Base-by-base conservation (phyloP, 2,797 vertebrate genomes). In the Epinephelus awoara region DNA sequence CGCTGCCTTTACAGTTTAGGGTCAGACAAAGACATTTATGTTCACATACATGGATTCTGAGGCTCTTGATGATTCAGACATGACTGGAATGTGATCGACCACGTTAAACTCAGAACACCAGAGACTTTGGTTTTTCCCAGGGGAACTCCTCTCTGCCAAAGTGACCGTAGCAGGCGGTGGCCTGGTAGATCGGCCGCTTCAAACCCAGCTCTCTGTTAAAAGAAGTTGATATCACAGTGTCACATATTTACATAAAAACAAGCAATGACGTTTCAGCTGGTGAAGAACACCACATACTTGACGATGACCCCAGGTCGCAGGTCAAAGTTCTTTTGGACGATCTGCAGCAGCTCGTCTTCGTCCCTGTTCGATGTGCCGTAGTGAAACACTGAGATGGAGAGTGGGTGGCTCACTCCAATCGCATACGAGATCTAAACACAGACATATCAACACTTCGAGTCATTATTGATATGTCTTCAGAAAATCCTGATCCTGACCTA, bases 91-190 rank as follows among this genome's bases (percentile, higher is more conserved):
- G 42, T 50, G 58, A 14, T 6, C 0, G 17, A 62, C 18, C 6
- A 3, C 10, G 3, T 21, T 17, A 50, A 38, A 56, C 63, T 92
- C 88, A 95, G 49, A 94, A 89, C 25, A 92, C 54, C 77, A 96
- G 84, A 17, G 91, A 73, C 84, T 96, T 95, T 0, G 94, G 92
- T 82, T 93, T 94, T 49, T 96, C 95, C 95, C 96, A 96, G 2
- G 95, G 92, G 91, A 96, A 96, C 84, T 94, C 94, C 3, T 94
- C 93, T 86, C 95, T 92, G 79, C 95, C 95, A 27, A 97, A 96
- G 87, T 96, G 95, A 14, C 95, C 95, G 29, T 94, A 96, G 82
- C 95, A 95, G 64, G 95, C 94, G 0, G 95, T 91, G 12, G 93
- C 81, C 82, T 95, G 93, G 80, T 95, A 96, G 61, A 96, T 95